These are phyloP conservation scores for Dromaius novaehollandiae DNA, from an alignment of 2,113 vertebrate species.

Conservation along the genomic window DNA sequence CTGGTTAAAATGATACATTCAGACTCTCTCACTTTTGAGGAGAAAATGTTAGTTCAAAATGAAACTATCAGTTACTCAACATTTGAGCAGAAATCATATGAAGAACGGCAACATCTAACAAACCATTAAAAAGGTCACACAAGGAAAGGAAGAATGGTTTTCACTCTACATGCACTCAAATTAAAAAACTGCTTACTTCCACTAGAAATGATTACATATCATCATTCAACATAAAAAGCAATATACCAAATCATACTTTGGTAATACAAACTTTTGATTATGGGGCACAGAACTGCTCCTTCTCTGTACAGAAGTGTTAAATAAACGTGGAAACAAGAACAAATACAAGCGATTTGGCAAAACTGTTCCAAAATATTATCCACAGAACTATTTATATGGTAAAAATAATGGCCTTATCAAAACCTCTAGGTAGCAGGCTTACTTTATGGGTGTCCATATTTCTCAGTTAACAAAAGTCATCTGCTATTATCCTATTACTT, in stretches of 20 bases:
- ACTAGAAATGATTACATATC: neutral
- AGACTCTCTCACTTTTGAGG: neutral
- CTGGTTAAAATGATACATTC: neutral
- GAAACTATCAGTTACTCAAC: neutral
- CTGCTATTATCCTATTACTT: neutral
- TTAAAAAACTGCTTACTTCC: neutral
- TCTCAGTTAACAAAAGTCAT: neutral
- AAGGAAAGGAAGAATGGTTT: neutral
- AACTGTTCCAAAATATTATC: neutral
- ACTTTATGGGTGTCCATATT: neutral
- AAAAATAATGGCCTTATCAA: neutral
- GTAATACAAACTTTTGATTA: neutral
- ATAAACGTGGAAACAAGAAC: neutral
- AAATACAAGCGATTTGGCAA: neutral
- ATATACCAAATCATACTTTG: neutral
- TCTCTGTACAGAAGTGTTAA: neutral
- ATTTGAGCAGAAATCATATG: neutral
- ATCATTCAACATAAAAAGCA: neutral
- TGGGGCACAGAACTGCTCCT: neutral
- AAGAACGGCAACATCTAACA: neutral
- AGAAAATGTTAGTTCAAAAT: neutral
- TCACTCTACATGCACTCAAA: neutral
- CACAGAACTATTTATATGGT: neutral
- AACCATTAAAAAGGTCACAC: neutral
- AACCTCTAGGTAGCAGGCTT: neutral